Evolutionary conservation across 2,113 vertebrate genomes (phyloP).

Genomic region (Ovis aries): DNA sequence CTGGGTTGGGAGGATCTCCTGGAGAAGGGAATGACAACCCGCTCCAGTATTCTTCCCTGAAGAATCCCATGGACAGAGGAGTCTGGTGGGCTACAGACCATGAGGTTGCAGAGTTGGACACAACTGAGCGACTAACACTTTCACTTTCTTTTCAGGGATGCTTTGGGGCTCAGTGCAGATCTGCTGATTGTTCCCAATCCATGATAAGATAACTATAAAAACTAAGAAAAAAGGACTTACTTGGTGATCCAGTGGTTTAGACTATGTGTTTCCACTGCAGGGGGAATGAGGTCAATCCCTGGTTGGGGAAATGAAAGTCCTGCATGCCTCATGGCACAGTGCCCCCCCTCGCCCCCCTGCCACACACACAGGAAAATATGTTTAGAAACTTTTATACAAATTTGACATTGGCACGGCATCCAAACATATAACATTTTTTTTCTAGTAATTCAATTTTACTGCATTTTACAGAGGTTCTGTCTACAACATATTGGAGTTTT

Average conservation of each 20-base stretch:
- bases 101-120: not conserved
- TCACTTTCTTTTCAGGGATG: not conserved
- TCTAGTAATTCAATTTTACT: not conserved
- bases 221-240: not conserved
- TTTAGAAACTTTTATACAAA: not conserved
- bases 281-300: not conserved
- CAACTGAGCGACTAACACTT: not conserved
- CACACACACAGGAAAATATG: not conserved
- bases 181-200: not conserved
- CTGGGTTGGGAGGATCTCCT: not conserved
- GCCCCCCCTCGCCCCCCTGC: rapidly evolving
- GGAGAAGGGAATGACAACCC: not conserved
- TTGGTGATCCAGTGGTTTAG: not conserved
- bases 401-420: not conserved
- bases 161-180: not conserved
- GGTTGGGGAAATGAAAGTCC: not conserved
- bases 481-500: not conserved
- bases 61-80: not conserved
- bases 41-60: not conserved
- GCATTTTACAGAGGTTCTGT: not conserved
- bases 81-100: not conserved
- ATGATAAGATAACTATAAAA: not conserved
- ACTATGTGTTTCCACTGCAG: not conserved
- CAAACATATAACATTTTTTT: not conserved
- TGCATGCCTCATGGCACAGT: not conserved